Conservation (phyloP, 2,113 vertebrate genomes). For the Oreotrochilus melanogaster region DNA sequence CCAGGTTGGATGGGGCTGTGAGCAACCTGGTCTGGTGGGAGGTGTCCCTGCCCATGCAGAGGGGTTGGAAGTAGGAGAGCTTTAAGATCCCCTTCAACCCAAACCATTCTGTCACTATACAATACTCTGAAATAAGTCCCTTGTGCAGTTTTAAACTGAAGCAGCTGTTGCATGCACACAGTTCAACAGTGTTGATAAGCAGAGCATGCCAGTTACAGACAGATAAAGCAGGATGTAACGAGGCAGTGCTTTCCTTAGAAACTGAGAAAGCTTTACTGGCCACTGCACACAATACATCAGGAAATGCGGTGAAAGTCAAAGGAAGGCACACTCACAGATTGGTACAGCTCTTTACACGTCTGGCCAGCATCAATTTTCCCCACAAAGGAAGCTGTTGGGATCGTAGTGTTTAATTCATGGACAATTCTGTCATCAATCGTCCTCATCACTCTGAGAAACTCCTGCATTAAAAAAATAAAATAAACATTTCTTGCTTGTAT, state of each 20-base stretch:
- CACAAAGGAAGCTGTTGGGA: slow-evolving; percentile 95
- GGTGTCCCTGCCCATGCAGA: too few relatives aligned
- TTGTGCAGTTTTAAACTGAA: rapidly evolving
- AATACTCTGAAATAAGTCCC: too few relatives aligned
- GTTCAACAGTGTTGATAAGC: rapidly evolving
- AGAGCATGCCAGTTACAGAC: rapidly evolving
- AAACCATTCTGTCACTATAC: too few relatives aligned
- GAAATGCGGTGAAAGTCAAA: not conserved
- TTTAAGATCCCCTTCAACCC: too few relatives aligned
- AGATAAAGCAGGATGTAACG: rapidly evolving
- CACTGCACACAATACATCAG: rapidly evolving
- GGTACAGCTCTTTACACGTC: slow-evolving; percentile 94
- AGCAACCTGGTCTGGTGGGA: too few relatives aligned
- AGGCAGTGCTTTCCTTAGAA: not conserved
- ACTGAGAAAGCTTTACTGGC: not conserved
- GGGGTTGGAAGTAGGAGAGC: too few relatives aligned
- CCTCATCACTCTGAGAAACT: slow-evolving; percentile 92
- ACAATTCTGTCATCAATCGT: slow-evolving; percentile 96
- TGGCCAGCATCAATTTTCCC: slow-evolving; percentile 91
- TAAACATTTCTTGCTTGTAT: not conserved
- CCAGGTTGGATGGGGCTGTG: too few relatives aligned
- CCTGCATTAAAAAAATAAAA: slow-evolving; percentile 76
- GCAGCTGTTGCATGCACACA: rapidly evolving
- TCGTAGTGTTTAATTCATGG: slow-evolving; percentile 92
- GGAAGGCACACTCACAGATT: slow-evolving; percentile 86